Evolutionary conservation across 2,888 invertebrate species (phyloP).

Genomic region (Gari tellinella): DNA sequence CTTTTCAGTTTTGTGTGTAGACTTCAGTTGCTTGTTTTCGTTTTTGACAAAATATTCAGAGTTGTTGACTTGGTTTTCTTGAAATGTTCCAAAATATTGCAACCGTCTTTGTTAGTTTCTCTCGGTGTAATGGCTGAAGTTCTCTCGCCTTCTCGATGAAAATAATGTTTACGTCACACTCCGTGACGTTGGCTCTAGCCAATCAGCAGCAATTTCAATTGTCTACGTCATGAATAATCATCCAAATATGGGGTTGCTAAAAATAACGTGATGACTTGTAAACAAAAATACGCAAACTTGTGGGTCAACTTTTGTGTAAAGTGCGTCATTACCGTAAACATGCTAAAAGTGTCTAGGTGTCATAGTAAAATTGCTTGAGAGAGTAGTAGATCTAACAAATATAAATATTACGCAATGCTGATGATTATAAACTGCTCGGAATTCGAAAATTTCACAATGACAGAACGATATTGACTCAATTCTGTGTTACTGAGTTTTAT

Average conservation of each 20-base stretch:
- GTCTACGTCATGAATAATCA: constrained; percentile 40
- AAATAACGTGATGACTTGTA: constrained; percentile 54
- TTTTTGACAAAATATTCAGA: no score
- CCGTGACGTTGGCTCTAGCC: constrained; percentile 41
- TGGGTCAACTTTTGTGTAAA: constrained; percentile 49
- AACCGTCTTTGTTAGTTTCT: constrained; percentile 40
- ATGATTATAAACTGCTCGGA: no score
- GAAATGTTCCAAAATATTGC: constrained; percentile 22
- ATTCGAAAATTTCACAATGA: no score
- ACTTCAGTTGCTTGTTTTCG: no score
- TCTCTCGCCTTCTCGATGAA: constrained; percentile 22
- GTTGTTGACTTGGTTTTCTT: constrained; percentile 13
- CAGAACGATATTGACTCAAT: no score
- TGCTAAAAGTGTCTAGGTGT: constrained; percentile 8
- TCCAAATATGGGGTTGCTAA: constrained; percentile 52
- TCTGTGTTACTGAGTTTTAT: no score
- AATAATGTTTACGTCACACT: constrained; percentile 55
- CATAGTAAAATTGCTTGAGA: no score
- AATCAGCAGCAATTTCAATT: constrained; percentile 31
- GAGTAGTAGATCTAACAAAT: no score
- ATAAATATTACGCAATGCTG: no score
- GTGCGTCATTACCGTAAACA: constrained; percentile 45
- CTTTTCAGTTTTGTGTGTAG: no score
- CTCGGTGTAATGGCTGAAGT: constrained; percentile 44
- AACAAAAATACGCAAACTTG: constrained; percentile 56